A percentile compares a stretch with the other conserved stretches of the same genome.
phyloP scores from a whole-genome alignment of 2,797 vertebrate genomes.

The Tragelaphus oryx region DNA sequence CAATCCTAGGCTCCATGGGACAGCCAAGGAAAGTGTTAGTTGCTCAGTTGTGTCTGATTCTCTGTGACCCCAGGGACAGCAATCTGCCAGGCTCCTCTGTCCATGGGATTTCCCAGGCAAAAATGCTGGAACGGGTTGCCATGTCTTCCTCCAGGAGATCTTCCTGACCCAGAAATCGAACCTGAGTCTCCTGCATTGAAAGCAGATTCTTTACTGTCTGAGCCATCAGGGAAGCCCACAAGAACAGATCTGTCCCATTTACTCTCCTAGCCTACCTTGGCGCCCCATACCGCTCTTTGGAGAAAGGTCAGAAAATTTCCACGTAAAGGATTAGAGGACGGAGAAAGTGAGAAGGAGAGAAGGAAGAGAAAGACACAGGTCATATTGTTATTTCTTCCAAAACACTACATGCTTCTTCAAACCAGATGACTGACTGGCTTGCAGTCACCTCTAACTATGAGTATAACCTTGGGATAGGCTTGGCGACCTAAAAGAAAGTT shows the following conservation, averaged over 20 bases:
- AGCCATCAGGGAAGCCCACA: neutral
- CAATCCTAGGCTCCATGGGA: neutral
- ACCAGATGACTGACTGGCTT: constrained; percentile 53
- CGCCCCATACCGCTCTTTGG: neutral
- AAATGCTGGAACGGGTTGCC: neutral
- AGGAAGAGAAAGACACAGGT: constrained; percentile 72
- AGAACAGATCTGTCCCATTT: neutral
- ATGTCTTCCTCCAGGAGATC: neutral
- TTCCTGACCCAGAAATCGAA: neutral
- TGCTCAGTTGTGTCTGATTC: neutral
- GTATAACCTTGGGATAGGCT: constrained; percentile 6
- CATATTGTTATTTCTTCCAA: constrained; percentile 76
- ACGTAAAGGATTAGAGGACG: constrained; percentile 58
- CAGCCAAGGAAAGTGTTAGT: neutral
- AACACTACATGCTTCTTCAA: constrained; percentile 74
- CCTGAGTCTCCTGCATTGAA: neutral
- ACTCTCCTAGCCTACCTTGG: constrained; percentile 3
- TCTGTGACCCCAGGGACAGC: neutral
- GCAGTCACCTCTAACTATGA: neutral
- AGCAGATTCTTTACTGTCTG: neutral
- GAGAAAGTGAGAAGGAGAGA: constrained; percentile 53
- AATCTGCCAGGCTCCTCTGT: neutral
- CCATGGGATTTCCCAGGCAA: neutral
- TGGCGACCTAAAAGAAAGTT: neutral
- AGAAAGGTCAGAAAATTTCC: constrained; percentile 28